Conservation (phyloP, 2,888 invertebrate genomes). For the Synanthedon andrenaeformis region DNA sequence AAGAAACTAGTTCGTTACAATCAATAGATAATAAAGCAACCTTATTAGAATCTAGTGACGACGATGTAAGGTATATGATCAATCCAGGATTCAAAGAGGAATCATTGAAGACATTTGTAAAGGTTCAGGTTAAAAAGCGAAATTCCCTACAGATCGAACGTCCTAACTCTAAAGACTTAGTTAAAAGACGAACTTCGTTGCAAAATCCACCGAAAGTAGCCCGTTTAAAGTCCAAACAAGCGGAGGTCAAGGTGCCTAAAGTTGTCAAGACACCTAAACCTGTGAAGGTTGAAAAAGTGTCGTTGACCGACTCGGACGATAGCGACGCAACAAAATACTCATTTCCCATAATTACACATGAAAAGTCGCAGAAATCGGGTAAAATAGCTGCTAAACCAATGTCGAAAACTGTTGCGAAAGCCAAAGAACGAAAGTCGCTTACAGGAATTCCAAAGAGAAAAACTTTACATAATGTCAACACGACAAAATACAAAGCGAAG, state of each 20-base stretch:
- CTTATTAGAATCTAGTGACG: constrained; percentile 37
- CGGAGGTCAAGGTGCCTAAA: constrained; percentile 19
- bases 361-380: constrained; percentile 4
- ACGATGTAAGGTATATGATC: constrained; percentile 56
- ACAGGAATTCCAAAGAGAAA: constrained; percentile 47
- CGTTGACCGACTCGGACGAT: constrained; percentile 53
- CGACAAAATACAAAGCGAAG: constrained; percentile 26
- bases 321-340: constrained; percentile 55
- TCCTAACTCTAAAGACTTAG: constrained; percentile 48
- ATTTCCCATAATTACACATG: constrained; percentile 32
- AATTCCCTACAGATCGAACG: constrained; percentile 53
- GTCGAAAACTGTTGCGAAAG: constrained; percentile 23
- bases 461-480: constrained; percentile 31
- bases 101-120: constrained; percentile 42
- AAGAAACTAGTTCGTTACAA: constrained; percentile 16
- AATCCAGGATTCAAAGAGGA: constrained; percentile 47
- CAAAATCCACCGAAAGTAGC: constrained; percentile 51
- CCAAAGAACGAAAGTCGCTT: constrained; percentile 43
- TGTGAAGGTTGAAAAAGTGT: constrained; percentile 22
- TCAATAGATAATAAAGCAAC: constrained; percentile 13
- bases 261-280: constrained; percentile 11
- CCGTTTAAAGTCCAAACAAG: constrained; percentile 38
- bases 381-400: neutral
- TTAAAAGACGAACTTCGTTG: constrained; percentile 45
- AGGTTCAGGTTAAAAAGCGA: constrained; percentile 46